Percentiles rank a stretch among this genome's conserved stretches.
Conservation (phyloP, 2,113 vertebrate genomes). For the Rhineura floridana region DNA sequence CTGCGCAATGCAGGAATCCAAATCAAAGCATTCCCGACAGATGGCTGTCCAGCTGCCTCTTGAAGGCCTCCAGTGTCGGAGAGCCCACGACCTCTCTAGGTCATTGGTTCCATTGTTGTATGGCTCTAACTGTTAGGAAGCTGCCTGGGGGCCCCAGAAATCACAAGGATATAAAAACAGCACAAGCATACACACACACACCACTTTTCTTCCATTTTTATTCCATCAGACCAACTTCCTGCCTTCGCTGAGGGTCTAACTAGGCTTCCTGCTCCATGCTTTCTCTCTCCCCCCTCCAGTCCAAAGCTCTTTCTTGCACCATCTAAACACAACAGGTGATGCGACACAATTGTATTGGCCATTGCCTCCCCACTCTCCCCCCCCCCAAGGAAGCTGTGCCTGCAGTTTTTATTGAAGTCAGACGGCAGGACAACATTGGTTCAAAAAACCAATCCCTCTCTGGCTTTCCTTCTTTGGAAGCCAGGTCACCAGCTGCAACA, state of each 20-base stretch:
- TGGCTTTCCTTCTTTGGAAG: not conserved
- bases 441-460: too few relatives aligned
- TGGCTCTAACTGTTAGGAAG: too few relatives aligned
- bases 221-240: not conserved
- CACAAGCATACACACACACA: accelerated
- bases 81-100: too few relatives aligned
- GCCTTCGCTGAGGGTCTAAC: not conserved
- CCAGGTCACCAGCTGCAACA: not conserved
- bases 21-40: too few relatives aligned
- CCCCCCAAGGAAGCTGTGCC: not conserved
- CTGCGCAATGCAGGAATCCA: too few relatives aligned
- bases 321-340: not conserved
- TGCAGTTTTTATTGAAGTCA: too few relatives aligned
- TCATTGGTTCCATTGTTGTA: too few relatives aligned
- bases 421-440: not conserved
- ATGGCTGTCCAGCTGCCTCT: too few relatives aligned
- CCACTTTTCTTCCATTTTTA: too few relatives aligned
- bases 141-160: not conserved
- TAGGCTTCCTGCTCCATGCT: not conserved
- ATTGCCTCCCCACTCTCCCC: too few relatives aligned
- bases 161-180: too few relatives aligned
- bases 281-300: not conserved
- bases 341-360: not conserved
- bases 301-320: not conserved
- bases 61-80: too few relatives aligned